Evolutionary conservation across 2,888 invertebrate genomes (phyloP), one percentile per base, ranked within the genome.

Genomic region (Ectemnius cavifrons): DNA sequence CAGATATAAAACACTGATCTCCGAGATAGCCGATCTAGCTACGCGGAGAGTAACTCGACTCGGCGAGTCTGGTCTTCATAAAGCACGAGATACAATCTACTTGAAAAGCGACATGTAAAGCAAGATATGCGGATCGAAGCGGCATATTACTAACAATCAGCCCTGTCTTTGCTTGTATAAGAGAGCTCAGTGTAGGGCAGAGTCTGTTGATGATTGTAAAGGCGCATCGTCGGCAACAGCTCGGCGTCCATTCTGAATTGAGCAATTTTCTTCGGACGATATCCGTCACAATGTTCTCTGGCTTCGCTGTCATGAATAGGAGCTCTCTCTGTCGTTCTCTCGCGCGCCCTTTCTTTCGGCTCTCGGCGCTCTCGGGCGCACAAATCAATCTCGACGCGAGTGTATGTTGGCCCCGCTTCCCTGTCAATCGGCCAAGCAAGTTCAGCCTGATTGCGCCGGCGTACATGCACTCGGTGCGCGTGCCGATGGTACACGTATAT

Each of bases 251-350:
- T 52, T 65, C 71, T 83, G 78, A 82, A 82, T 82, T 80, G 83
- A 82, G 82, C 78, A 82, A 82, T 82, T 82, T 82, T 83, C 80
- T 83, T 73, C 75, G 66, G 72, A 72, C 75, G 75, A 68, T 75
- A 82, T 71, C 74, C 73, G 80, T 71, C 80, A 67, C 80, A 73
- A 76, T 37, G 37, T 76, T 71, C 68, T 71, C 77, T 82, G 80
- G 80, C 72, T 70, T 71, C 65, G 46, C 37, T 37, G 6, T 11
- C 37, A 37, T 82, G 83, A 82, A 82, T 80, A 78, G 80, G 74
- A 78, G 73, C 73, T 37, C 37, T 74, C 67, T 72, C 61, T 63
- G 70, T 56, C 20, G 59, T 11, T 37, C 37, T 37, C 37, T 37
- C 6, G 37, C 3, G 11, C 11, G 37, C 8, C 37, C 37, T 37